Conservation (phyloP, 2,888 invertebrate species). For the Philereme transversata region DNA sequence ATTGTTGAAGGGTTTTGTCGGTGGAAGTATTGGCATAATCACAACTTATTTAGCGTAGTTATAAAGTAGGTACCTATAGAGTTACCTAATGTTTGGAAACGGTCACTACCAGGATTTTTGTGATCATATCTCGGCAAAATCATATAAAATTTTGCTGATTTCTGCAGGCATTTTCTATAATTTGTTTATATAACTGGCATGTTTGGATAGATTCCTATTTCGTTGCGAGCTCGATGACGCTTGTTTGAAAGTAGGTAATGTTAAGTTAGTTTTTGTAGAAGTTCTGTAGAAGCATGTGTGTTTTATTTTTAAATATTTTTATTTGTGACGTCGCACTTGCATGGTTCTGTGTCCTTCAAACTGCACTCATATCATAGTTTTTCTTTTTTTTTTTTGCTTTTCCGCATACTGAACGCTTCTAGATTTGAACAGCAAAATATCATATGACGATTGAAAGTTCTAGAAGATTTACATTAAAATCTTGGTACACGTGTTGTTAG, state of each 20-base stretch:
- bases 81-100: slow-evolving; percentile 46
- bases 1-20: slow-evolving; percentile 16
- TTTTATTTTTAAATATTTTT: slow-evolving; percentile 40
- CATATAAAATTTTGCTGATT: slow-evolving; percentile 68
- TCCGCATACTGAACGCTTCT: slow-evolving; percentile 62
- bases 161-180: slow-evolving; percentile 50
- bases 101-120: slow-evolving; percentile 75
- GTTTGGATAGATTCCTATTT: slow-evolving; percentile 36
- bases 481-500: slow-evolving; percentile 62
- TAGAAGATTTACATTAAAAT: slow-evolving; percentile 55
- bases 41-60: slow-evolving; percentile 32
- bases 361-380: slow-evolving; percentile 79
- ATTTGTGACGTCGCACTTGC: slow-evolving; percentile 54
- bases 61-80: slow-evolving; percentile 38
- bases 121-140: slow-evolving; percentile 42
- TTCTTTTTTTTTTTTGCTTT: slow-evolving; percentile 62
- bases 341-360: slow-evolving; percentile 76
- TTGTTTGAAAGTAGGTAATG: slow-evolving; percentile 26
- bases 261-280: slow-evolving; percentile 31
- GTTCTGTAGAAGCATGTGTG: slow-evolving; percentile 32
- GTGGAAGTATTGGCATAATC: slow-evolving; percentile 24
- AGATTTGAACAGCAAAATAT: slow-evolving; percentile 65
- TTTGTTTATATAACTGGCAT: slow-evolving; percentile 47
- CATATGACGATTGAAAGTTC: slow-evolving; percentile 46
- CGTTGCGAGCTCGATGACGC: slow-evolving; percentile 42